These are phyloP conservation scores for Tinea trinotella DNA, from an alignment of 2,888 invertebrate genomes.

Conservation along the genomic window DNA sequence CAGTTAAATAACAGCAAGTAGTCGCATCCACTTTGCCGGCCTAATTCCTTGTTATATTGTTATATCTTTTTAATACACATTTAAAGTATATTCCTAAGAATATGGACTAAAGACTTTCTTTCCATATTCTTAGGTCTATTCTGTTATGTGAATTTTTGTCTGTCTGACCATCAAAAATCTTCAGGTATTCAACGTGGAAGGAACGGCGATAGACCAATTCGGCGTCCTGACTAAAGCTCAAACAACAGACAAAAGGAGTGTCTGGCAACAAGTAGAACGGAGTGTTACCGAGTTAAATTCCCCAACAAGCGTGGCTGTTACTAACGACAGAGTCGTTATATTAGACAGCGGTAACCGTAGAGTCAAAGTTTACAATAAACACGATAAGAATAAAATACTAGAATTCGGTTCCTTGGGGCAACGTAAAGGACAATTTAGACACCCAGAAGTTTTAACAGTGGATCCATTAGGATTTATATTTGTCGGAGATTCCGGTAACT, in stretches of 20 bases:
- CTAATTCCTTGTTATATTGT: too few relatives aligned
- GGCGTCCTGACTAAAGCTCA: constrained; percentile 62
- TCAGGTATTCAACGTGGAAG: constrained; percentile 70
- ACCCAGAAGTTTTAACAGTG: constrained; percentile 80
- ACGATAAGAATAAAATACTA: constrained; percentile 64
- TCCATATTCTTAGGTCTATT: too few relatives aligned
- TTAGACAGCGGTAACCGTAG: constrained; percentile 82
- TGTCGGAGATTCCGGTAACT: constrained; percentile 85
- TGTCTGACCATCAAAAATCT: too few relatives aligned
- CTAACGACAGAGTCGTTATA: constrained; percentile 65
- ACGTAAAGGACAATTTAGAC: constrained; percentile 78
- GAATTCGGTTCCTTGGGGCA: constrained; percentile 79
- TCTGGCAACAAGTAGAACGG: constrained; percentile 47
- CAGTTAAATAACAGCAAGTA: too few relatives aligned
- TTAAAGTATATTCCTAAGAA: too few relatives aligned
- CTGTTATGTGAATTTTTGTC: too few relatives aligned
- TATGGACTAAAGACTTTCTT: too few relatives aligned
- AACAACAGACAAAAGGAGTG: constrained; percentile 34
- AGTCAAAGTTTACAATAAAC: constrained; percentile 72
- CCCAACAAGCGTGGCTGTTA: constrained; percentile 79
- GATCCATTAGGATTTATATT: constrained; percentile 82
- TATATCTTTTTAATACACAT: too few relatives aligned
- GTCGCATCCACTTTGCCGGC: too few relatives aligned
- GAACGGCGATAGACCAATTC: constrained; percentile 73
- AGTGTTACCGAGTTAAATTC: constrained; percentile 75